A percentile compares a stretch with the other conserved stretches of the same genome.
Conservation (phyloP, 2,797 vertebrate genomes). For the Macrochelys suwanniensis region DNA sequence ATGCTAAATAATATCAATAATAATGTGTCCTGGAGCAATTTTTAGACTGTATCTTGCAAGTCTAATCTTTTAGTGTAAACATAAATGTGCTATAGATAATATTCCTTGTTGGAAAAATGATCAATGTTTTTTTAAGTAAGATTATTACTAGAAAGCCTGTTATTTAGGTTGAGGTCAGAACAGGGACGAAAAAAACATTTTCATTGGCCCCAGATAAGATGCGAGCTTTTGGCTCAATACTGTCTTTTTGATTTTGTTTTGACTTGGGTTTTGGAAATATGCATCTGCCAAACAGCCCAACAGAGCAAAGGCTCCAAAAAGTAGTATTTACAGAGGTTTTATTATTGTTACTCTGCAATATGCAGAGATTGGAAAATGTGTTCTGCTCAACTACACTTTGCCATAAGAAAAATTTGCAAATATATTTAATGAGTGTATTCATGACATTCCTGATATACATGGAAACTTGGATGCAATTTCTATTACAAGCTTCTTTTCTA, state of each 20-base stretch:
- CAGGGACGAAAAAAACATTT: neutral
- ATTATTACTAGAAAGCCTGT: neutral
- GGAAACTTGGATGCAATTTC: constrained; percentile 31
- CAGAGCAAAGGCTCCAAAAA: neutral
- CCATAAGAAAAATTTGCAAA: constrained; percentile 50
- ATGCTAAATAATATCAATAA: neutral
- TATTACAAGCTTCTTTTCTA: neutral
- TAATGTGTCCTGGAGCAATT: neutral
- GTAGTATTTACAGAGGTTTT: constrained; percentile 12
- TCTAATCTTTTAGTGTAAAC: neutral
- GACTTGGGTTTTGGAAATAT: neutral
- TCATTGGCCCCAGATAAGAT: neutral
- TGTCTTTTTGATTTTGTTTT: neutral
- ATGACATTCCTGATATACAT: constrained; percentile 20
- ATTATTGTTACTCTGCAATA: neutral
- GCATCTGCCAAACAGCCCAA: neutral
- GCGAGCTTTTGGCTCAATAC: neutral
- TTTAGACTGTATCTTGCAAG: neutral
- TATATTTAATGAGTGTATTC: constrained; percentile 35
- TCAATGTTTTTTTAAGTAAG: neutral
- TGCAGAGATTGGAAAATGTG: neutral
- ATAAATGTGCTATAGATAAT: neutral
- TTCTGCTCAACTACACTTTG: constrained; percentile 20
- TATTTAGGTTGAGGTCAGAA: neutral
- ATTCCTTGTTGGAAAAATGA: neutral